Evolutionary conservation across 1,140 invertebrate genomes (phyloP).

Genomic region (Tetragnatha versicolor): DNA sequence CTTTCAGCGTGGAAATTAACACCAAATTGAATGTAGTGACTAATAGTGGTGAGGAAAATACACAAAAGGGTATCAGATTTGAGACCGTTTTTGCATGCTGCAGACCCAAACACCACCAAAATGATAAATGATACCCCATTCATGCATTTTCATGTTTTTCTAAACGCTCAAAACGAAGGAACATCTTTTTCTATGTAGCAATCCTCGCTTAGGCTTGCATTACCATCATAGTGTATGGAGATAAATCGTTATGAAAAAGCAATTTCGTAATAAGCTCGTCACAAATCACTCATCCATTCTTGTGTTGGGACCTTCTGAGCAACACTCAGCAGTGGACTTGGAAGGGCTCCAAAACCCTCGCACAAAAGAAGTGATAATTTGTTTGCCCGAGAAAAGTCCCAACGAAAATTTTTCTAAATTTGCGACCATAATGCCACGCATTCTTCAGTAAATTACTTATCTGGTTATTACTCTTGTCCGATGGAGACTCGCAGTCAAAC

Average conservation of each 20-base stretch:
- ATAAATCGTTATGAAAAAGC: slow-evolving; percentile 10
- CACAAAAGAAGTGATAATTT: slow-evolving; percentile 34
- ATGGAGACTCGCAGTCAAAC: slow-evolving; percentile 12
- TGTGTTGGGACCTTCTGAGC: background rate
- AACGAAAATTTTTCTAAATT: slow-evolving; percentile 26
- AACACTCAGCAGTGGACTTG: slow-evolving; percentile 26
- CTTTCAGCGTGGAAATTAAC: too few species aligned
- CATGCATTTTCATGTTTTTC: too few species aligned
- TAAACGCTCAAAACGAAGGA: too few species aligned
- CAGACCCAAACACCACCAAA: too few species aligned
- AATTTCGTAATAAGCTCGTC: background rate
- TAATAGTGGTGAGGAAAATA: too few species aligned
- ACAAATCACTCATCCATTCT: slow-evolving; percentile 16
- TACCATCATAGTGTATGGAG: slow-evolving; percentile 1
- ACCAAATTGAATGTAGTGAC: too few species aligned
- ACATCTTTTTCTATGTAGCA: too few species aligned
- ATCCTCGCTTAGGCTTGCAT: too few species aligned
- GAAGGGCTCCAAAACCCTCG: slow-evolving; percentile 20
- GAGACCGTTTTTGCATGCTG: too few species aligned
- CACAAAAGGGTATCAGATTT: too few species aligned
- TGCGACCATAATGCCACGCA: background rate
- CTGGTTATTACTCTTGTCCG: slow-evolving; percentile 33
- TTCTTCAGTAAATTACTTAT: slow-evolving; percentile 24
- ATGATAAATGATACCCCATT: too few species aligned
- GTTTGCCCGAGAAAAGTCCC: slow-evolving; percentile 31